These are phyloP conservation scores for Pteria penguin DNA, from an alignment of 2,888 invertebrate genomes.

Conservation along the genomic window DNA sequence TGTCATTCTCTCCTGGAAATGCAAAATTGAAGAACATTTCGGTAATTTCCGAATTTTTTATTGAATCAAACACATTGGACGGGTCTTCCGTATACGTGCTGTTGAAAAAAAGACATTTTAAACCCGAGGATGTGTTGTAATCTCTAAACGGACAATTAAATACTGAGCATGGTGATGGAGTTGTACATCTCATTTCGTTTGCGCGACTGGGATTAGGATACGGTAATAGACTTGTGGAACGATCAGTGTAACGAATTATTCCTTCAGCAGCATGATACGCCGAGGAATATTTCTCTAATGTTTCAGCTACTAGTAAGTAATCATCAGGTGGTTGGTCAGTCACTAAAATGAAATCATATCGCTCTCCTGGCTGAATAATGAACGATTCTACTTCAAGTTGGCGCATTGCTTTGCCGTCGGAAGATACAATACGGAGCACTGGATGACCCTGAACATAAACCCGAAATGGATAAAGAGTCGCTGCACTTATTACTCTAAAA, in stretches of 20 bases:
- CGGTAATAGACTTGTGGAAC: too few species aligned
- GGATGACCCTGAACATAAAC: conserved; percentile 54
- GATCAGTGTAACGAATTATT: conserved; percentile 20
- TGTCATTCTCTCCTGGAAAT: conserved; percentile 7
- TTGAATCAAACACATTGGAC: not conserved
- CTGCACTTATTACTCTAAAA: too few species aligned
- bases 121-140: not conserved
- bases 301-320: conserved; percentile 32
- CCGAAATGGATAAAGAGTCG: conserved; percentile 51
- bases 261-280: conserved; percentile 35
- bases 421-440: conserved; percentile 46
- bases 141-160: conserved; percentile 30
- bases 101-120: conserved; percentile 1
- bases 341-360: conserved; percentile 56
- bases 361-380: conserved; percentile 58
- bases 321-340: conserved; percentile 30
- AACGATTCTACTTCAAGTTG: conserved; percentile 51
- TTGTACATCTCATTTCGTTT: not conserved
- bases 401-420: conserved; percentile 50
- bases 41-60: not conserved
- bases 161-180: not conserved
- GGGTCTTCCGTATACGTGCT: not conserved
- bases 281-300: not conserved
- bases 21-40: conserved; percentile 29
- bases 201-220: not conserved